Base-by-base conservation (phyloP, 2,888 invertebrate species). In the Andrena fulva region DNA sequence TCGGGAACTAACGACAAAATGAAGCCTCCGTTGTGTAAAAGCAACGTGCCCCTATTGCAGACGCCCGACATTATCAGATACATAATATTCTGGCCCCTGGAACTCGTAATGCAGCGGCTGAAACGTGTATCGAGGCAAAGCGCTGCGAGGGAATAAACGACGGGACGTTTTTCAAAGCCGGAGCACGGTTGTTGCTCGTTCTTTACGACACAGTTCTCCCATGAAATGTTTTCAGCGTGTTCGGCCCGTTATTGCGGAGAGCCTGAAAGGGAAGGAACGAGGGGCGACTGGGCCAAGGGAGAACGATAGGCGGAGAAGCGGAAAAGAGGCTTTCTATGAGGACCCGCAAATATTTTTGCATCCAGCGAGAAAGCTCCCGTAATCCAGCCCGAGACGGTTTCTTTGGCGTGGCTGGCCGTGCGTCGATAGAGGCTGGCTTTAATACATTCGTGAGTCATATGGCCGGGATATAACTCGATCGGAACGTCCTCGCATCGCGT, bases 291-390 rank as follows among this genome's bases (percentile, higher is more conserved):
- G 24, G 24, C 56, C 24, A 56, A 56, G 10, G 27, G 12, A 56
- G 56, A 24, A 56, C 56, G 56, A 56, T 24, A 56, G 56, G 4
- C 56, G 24, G 10, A 4, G 12, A 27, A 56, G 27, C 27, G 56
- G 56, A 27, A 56, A 56, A 56, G 56, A 56, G 24, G 56, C 56
- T 56, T 56, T 56, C 56, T 56, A 24, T 12, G 56, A 56, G 10
- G 24, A 12, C 56, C 42, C 16, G 77, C 70, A 77, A 85, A 80
- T 77, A 84, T 84, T 84, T 84, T 74, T 68, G 68, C 71, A 71
- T 60, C 54, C 70, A 16, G 77, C 24, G 10, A 4, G 24, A 56
- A 80, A 76, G 48, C 59, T 64, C 50, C 60, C 59, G 64, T 48
- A 72, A 76, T 78, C 68, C 54, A 42, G 56, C 27, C 24, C 20